phyloP scores from a whole-genome alignment of 1,140 invertebrate genomes.

The Lithobius niger region DNA sequence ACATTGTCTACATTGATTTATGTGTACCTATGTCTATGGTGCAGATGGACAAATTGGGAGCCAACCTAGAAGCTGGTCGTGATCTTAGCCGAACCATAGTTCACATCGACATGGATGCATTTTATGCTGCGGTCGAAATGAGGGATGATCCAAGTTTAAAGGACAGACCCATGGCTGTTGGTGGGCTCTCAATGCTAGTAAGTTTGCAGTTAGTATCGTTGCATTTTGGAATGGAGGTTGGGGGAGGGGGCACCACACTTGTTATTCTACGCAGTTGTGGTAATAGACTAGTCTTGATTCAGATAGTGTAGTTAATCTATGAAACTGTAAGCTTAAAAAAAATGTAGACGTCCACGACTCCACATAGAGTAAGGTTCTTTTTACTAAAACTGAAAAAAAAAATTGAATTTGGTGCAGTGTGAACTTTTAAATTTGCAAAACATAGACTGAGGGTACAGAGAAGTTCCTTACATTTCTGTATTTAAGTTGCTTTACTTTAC shows the following conservation, averaged over 20 bases:
- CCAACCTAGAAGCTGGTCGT: conserved; percentile 27
- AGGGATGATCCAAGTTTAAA: conserved; percentile 41
- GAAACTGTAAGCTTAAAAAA: no score
- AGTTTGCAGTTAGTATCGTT: conserved; percentile 14
- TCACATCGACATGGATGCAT: conserved; percentile 54
- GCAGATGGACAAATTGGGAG: conserved; percentile 33
- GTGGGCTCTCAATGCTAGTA: conserved; percentile 43
- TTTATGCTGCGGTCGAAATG: conserved; percentile 53
- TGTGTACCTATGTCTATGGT: conserved; percentile 10
- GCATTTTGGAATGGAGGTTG: not conserved
- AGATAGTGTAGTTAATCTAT: no score
- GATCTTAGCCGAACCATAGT: conserved; percentile 41
- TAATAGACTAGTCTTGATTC: no score
- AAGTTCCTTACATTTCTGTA: no score
- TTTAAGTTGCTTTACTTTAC: no score
- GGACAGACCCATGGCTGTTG: conserved; percentile 51
- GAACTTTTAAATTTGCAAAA: no score
- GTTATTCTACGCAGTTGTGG: no score
- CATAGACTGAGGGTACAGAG: no score
- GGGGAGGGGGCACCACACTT: not conserved
- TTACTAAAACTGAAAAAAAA: no score
- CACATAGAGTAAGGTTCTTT: no score
- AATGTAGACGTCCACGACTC: no score
- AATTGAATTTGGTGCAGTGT: no score
- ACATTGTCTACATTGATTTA: conserved; percentile 2